Evolutionary conservation across 2,888 invertebrate genomes (phyloP).

Genomic region (Athalia circularis): DNA sequence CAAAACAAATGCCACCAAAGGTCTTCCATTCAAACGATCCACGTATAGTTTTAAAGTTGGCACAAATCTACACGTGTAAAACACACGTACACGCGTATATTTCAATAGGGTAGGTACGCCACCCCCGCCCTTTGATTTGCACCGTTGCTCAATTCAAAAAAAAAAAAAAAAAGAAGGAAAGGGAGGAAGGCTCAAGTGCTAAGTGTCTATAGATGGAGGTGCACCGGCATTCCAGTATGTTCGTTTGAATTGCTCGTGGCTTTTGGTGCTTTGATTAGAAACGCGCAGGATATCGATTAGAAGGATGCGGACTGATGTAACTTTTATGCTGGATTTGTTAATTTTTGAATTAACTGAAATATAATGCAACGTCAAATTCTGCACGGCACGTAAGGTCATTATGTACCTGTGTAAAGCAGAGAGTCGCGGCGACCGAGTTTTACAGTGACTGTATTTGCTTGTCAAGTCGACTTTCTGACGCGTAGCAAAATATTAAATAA

Average conservation of each 20-base stretch:
- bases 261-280: conserved; percentile 23
- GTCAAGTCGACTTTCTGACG: conserved; percentile 23
- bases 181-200: background rate
- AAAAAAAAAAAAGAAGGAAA: background rate
- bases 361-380: background rate
- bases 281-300: background rate
- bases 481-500: conserved; percentile 37
- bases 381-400: background rate
- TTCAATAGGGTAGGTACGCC: background rate
- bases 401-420: background rate
- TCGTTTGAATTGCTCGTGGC: conserved; percentile 1
- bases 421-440: background rate
- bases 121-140: background rate
- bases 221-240: background rate
- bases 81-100: background rate
- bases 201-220: conserved; percentile 1
- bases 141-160: background rate
- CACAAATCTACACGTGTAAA: background rate
- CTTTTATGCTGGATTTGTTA: no score
- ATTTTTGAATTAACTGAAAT: no score
- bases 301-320: no score
- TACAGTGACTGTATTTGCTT: conserved; percentile 11
- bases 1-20: conserved; percentile 34
- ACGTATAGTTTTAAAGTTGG: background rate
- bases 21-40: conserved; percentile 25